phyloP scores from a whole-genome alignment of 2,797 vertebrate genomes.

The Rhadinocentrus ornatus region DNA sequence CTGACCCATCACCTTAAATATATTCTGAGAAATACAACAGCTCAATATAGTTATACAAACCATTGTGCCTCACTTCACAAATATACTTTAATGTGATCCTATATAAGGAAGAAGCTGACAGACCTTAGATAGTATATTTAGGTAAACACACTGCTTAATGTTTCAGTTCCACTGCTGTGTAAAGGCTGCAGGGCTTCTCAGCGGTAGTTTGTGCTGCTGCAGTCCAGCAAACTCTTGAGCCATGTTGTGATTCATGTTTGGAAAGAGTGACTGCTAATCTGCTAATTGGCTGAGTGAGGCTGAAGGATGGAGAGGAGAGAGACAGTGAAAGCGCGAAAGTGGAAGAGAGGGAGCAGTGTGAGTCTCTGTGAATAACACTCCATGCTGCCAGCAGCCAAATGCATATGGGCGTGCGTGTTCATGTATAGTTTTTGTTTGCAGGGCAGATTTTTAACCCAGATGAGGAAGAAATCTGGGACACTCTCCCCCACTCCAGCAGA shows the following conservation, averaged over 20 bases:
- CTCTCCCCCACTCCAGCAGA: constrained; percentile 29
- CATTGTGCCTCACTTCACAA: constrained; percentile 43
- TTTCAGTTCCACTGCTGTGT: constrained; percentile 46
- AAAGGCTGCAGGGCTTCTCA: constrained; percentile 39
- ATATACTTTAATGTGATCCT: constrained; percentile 47
- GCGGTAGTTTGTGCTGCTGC: constrained; percentile 36
- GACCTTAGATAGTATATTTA: constrained; percentile 28
- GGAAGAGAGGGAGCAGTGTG: constrained; percentile 28
- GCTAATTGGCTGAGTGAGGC: constrained; percentile 72
- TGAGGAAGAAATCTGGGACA: constrained; percentile 62
- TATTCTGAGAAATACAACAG: constrained; percentile 36
- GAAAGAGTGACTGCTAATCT: constrained; percentile 62
- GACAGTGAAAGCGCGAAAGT: constrained; percentile 27
- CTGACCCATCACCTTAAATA: constrained; percentile 42
- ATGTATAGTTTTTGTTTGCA: constrained; percentile 53
- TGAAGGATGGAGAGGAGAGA: constrained; percentile 38
- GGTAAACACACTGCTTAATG: constrained; percentile 24
- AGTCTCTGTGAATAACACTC: constrained; percentile 25
- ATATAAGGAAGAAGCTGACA: constrained; percentile 8
- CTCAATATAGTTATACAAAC: constrained; percentile 28
- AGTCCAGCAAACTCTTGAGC: constrained; percentile 52
- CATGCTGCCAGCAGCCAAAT: constrained; percentile 33
- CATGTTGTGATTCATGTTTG: constrained; percentile 62
- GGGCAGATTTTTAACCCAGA: constrained; percentile 58
- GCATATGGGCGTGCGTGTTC: constrained; percentile 36